phyloP scores from a whole-genome alignment of 2,113 vertebrate species.

The Elaphurus davidianus region DNA sequence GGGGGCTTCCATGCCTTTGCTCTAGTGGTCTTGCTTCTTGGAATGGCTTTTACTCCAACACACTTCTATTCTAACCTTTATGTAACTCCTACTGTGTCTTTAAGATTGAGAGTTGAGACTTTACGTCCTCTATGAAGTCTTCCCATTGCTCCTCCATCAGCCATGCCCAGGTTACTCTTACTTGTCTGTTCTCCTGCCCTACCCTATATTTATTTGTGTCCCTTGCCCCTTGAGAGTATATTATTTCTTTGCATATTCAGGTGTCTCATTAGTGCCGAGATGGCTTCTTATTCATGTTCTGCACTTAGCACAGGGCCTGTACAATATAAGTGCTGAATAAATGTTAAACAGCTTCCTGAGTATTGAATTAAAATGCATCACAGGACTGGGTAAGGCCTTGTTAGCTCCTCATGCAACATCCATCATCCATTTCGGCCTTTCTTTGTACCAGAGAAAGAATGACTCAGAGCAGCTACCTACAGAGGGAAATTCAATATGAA shows the following conservation, averaged over 20 bases:
- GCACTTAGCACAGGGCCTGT: not conserved
- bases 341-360: not conserved
- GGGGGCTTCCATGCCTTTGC: not conserved
- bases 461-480: not conserved
- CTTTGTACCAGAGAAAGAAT: not conserved
- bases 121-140: not conserved
- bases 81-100: not conserved
- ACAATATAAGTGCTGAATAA: not conserved
- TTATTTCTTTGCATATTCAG: not conserved
- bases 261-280: not conserved
- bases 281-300: not conserved
- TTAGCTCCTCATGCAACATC: not conserved
- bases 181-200: not conserved
- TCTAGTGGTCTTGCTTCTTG: not conserved
- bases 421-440: not conserved
- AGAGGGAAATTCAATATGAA: not conserved
- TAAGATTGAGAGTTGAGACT: not conserved
- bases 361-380: not conserved
- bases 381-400: not conserved
- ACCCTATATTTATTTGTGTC: not conserved
- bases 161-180: not conserved
- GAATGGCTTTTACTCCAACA: not conserved
- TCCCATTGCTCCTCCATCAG: not conserved
- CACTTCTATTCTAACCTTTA: not conserved
- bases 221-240: not conserved